Percentiles rank a stretch among this genome's conserved stretches.
These are phyloP conservation scores for Proterorhinus semilunaris DNA, from an alignment of 2,113 vertebrate species.

Conservation along the genomic window DNA sequence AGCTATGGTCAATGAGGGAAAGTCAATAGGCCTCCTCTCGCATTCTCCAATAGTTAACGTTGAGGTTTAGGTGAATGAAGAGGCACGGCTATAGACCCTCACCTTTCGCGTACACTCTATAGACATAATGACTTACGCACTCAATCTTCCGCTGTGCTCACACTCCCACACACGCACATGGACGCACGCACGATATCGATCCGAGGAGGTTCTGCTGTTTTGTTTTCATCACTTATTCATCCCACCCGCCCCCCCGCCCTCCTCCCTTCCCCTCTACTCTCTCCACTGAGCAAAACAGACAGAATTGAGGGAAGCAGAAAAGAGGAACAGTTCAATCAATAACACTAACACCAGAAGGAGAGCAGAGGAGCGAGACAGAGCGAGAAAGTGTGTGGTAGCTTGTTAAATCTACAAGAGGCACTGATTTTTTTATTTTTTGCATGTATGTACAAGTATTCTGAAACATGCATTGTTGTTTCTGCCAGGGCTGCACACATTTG, in stretches of 20 bases:
- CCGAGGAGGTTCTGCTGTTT: conserved; percentile 75
- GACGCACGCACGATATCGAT: conserved; percentile 63
- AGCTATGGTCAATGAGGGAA: conserved; percentile 71
- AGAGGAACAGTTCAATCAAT: conserved; percentile 82
- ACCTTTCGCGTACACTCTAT: conserved; percentile 41
- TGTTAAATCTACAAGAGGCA: conserved; percentile 21
- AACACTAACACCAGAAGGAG: conserved; percentile 71
- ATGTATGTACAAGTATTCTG: conserved; percentile 24
- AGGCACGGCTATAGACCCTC: conserved; percentile 59
- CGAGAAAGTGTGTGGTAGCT: conserved; percentile 26
- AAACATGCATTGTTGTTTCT: conserved; percentile 12
- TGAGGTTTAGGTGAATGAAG: conserved; percentile 60
- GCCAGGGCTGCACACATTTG: too few species aligned
- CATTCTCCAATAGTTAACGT: conserved; percentile 72
- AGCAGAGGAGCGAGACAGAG: conserved; percentile 20
- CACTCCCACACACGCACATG: conserved; percentile 17
- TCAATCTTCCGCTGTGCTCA: conserved; percentile 42
- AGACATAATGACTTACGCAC: conserved; percentile 47
- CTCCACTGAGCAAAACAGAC: conserved; percentile 72
- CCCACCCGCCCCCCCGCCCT: conserved; percentile 59
- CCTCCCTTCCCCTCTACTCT: conserved; percentile 59
- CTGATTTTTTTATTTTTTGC: conserved; percentile 3
- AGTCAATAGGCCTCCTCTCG: conserved; percentile 69
- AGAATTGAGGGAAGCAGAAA: conserved; percentile 76
- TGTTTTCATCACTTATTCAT: conserved; percentile 84